Conservation (phyloP, 2,888 invertebrate genomes). For the Volucella bombylans region DNA sequence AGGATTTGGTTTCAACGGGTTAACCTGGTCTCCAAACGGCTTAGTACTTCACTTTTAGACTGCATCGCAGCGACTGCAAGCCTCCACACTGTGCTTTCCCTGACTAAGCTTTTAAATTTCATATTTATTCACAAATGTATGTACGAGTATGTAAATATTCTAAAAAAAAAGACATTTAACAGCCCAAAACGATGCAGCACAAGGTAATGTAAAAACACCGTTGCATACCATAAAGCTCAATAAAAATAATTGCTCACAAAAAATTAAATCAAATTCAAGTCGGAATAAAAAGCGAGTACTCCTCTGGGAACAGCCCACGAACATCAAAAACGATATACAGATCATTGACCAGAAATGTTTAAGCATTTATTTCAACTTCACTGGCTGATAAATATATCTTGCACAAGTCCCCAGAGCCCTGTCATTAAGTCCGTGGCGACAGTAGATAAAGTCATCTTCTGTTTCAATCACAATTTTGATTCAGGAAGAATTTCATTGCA, state of each 20-base stretch:
- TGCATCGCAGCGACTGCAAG: too few species aligned
- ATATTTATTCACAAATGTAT: too few species aligned
- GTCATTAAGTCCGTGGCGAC: conserved; percentile 2
- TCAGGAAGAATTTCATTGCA: conserved; percentile 28
- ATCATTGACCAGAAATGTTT: conserved; percentile 5
- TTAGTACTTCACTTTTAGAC: too few species aligned
- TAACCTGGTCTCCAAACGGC: too few species aligned
- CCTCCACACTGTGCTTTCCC: too few species aligned
- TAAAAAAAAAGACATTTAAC: too few species aligned
- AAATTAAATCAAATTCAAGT: not conserved
- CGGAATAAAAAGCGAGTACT: conserved; percentile 3
- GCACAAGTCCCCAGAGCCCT: conserved; percentile 24
- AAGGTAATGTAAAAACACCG: too few species aligned
- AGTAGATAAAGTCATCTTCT: not conserved
- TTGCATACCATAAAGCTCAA: conserved; percentile 11
- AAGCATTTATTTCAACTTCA: conserved; percentile 2
- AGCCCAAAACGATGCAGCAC: too few species aligned
- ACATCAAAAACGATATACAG: not conserved
- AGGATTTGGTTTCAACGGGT: too few species aligned
- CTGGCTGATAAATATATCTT: conserved; percentile 10
- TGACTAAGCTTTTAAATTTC: too few species aligned
- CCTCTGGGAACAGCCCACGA: conserved; percentile 14
- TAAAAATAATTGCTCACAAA: not conserved
- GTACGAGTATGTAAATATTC: too few species aligned
- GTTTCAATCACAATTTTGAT: not conserved